These are phyloP conservation scores for Hippocampus mohnikei DNA, from an alignment of 2,113 vertebrate genomes.

Conservation along the genomic window DNA sequence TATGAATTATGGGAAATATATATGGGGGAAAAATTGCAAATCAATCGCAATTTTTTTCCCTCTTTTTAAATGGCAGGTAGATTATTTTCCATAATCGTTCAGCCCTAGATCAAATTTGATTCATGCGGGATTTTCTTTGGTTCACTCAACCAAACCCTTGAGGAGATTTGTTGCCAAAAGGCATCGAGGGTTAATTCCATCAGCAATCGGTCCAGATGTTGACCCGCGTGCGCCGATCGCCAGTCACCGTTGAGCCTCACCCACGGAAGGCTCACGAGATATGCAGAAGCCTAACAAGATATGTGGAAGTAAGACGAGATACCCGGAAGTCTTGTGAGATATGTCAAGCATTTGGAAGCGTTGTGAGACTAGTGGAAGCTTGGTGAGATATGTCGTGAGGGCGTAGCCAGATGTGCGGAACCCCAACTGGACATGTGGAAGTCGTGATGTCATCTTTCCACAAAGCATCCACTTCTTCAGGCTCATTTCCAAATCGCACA, in stretches of 20 bases:
- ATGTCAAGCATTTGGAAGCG: too few relatives aligned
- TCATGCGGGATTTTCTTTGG: neutral
- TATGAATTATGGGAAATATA: too few relatives aligned
- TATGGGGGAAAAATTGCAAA: too few relatives aligned
- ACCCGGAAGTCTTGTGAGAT: too few relatives aligned
- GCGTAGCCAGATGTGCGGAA: too few relatives aligned
- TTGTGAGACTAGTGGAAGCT: neutral
- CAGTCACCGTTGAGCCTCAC: neutral
- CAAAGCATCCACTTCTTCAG: neutral
- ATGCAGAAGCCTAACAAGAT: neutral
- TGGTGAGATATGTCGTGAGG: too few relatives aligned
- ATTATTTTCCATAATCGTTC: too few relatives aligned
- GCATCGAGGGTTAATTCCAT: neutral
- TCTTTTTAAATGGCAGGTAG: too few relatives aligned
- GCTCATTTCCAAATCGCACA: neutral
- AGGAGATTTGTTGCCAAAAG: neutral
- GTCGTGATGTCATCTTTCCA: neutral
- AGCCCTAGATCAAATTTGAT: neutral
- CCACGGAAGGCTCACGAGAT: neutral
- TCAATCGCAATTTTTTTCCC: too few relatives aligned
- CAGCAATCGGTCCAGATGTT: slow-evolving; percentile 26
- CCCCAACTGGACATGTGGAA: too few relatives aligned
- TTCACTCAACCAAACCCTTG: neutral
- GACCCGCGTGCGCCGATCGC: slow-evolving; percentile 18
- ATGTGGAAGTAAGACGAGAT: too few relatives aligned